Conservation (phyloP, 2,888 invertebrate genomes). For the Drosophila imparisetae region DNA sequence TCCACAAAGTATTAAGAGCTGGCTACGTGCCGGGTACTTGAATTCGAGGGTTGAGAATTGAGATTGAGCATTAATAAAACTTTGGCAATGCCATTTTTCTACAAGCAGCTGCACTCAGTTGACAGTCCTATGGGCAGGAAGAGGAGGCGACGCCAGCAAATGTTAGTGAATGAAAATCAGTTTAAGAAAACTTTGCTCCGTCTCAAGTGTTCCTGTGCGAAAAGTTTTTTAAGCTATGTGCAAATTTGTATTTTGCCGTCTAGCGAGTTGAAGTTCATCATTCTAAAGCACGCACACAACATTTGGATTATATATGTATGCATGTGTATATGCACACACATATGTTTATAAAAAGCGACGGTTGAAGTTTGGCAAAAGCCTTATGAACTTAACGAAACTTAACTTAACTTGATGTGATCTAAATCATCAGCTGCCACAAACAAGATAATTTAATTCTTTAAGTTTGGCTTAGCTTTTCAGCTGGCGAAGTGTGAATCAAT, state of each 20-base stretch:
- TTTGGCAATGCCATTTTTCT: constrained; percentile 5
- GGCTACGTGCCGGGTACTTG: constrained; percentile 18
- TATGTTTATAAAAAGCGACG: neutral
- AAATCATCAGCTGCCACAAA: neutral
- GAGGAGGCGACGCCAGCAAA: neutral
- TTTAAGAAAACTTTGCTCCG: constrained; percentile 19
- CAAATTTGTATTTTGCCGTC: constrained; percentile 26
- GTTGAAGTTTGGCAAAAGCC: neutral
- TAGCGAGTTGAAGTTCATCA: constrained; percentile 16
- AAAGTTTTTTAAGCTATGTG: constrained; percentile 31
- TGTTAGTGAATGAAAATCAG: constrained; percentile 28
- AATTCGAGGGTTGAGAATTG: constrained; percentile 4
- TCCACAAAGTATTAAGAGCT: neutral
- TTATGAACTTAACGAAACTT: neutral
- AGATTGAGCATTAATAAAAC: constrained; percentile 2
- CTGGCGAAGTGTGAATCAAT: neutral
- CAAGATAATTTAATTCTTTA: neutral
- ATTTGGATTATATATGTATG: neutral
- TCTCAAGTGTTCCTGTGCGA: constrained; percentile 8
- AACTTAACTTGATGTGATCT: neutral
- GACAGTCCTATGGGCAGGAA: constrained; percentile 1
- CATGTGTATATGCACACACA: too few relatives aligned
- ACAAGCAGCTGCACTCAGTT: constrained; percentile 32
- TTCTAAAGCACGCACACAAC: constrained; percentile 4
- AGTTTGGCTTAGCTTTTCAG: neutral